Conservation (phyloP, 2,888 invertebrate genomes). For the Rhagophthalmus giganteus region DNA sequence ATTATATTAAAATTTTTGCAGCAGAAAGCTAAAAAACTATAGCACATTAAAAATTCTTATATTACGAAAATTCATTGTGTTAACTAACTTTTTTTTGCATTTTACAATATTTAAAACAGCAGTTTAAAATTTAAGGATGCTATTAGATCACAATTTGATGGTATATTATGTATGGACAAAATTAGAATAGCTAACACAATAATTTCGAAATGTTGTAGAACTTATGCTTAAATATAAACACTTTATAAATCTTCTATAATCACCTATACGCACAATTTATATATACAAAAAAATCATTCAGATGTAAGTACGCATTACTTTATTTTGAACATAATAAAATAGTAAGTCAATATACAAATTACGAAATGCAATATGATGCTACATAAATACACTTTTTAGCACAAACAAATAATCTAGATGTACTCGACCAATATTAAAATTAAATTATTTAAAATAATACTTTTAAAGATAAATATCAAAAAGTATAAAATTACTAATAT, state of each 20-base stretch:
- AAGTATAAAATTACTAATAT: not conserved
- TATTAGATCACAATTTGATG: conserved; percentile 25
- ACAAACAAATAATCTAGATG: conserved; percentile 44
- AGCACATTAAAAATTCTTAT: conserved; percentile 18
- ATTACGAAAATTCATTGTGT: conserved; percentile 3
- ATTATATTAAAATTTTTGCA: conserved; percentile 17
- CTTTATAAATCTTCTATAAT: conserved; percentile 54
- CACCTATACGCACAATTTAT: conserved; percentile 57
- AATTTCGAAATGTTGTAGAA: conserved; percentile 47
- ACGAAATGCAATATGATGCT: conserved; percentile 54
- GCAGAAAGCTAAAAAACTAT: conserved; percentile 30
- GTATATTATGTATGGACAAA: conserved; percentile 44
- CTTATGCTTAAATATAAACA: conserved; percentile 53
- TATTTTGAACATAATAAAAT: conserved; percentile 41
- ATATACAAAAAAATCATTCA: conserved; percentile 55
- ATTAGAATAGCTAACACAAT: conserved; percentile 49
- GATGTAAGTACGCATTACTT: conserved; percentile 47
- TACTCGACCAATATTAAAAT: conserved; percentile 21
- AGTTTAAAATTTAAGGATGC: conserved; percentile 5
- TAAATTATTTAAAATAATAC: not conserved
- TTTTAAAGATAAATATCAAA: not conserved
- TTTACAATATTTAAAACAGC: too few relatives aligned
- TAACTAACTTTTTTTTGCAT: too few relatives aligned
- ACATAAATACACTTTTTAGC: conserved; percentile 52
- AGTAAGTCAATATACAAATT: conserved; percentile 54